phyloP scores from a whole-genome alignment of 2,797 vertebrate genomes.

The Huso huso region DNA sequence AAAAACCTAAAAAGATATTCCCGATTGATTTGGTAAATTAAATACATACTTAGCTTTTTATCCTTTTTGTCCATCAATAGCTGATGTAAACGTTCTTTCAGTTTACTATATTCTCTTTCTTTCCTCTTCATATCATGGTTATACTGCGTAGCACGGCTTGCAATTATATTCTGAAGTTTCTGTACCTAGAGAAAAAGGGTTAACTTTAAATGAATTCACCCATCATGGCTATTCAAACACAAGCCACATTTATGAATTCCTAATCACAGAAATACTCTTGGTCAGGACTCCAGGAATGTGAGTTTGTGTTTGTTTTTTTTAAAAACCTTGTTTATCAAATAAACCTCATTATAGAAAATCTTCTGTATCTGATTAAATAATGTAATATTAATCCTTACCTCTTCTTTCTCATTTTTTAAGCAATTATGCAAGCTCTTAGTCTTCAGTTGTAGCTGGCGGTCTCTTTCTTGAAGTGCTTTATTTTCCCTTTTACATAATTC shows the following conservation, averaged over 20 bases:
- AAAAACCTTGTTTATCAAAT: background rate
- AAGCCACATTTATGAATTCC: too few species aligned
- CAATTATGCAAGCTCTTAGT: constrained; percentile 85
- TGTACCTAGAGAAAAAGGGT: constrained; percentile 65
- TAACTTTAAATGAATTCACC: background rate
- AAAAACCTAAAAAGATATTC: background rate
- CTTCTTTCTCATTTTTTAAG: constrained; percentile 92
- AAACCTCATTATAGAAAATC: background rate
- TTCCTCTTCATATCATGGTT: constrained; percentile 93
- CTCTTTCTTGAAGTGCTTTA: constrained; percentile 79
- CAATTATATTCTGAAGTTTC: constrained; percentile 86
- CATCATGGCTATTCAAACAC: background rate
- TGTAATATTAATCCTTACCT: constrained; percentile 52
- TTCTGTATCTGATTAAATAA: background rate
- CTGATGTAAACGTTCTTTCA: constrained; percentile 87
- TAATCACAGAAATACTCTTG: too few species aligned
- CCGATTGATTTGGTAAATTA: background rate
- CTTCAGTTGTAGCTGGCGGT: constrained; percentile 85
- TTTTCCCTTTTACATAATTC: constrained; percentile 84
- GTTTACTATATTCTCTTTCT: constrained; percentile 83
- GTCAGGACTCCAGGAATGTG: background rate
- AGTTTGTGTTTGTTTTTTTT: background rate
- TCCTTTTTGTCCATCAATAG: constrained; percentile 88
- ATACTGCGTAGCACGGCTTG: constrained; percentile 89
- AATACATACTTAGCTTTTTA: constrained; percentile 73